Evolutionary conservation across 1,140 invertebrate genomes (phyloP).

Genomic region (Drosophila biarmipes): DNA sequence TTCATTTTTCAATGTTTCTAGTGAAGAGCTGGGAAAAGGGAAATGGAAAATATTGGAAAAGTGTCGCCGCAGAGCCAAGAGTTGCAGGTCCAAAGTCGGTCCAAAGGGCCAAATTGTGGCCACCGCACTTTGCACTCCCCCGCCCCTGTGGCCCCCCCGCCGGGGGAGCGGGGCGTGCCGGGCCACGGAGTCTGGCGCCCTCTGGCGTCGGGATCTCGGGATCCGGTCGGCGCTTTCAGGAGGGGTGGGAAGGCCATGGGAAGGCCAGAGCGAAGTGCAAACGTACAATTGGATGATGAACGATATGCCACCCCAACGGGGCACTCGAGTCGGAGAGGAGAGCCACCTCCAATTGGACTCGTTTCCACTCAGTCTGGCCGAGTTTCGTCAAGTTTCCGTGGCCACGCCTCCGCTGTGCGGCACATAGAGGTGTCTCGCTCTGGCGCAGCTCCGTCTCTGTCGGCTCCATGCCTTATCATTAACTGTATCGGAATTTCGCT

Average conservation of each 20-base stretch:
- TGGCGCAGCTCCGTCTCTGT: conserved; percentile 18
- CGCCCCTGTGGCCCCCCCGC: not conserved
- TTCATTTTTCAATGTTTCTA: conserved; percentile 49
- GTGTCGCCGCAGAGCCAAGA: conserved; percentile 48
- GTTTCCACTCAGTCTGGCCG: conserved; percentile 21
- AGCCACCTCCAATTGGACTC: conserved; percentile 36
- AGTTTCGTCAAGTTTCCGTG: conserved; percentile 52
- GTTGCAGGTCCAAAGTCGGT: conserved; percentile 30
- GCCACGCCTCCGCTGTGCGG: conserved; percentile 14
- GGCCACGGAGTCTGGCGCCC: conserved; percentile 40
- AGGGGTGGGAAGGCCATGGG: conserved; percentile 33
- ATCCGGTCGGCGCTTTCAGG: not conserved
- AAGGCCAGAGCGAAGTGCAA: conserved; percentile 68
- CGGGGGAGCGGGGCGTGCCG: conserved; percentile 17
- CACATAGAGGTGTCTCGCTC: conserved; percentile 3
- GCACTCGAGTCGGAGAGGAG: conserved; percentile 14
- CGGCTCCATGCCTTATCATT: conserved; percentile 66
- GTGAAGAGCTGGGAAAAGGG: not conserved
- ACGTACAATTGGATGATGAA: conserved; percentile 84
- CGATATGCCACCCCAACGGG: conserved; percentile 20
- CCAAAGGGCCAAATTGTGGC: conserved; percentile 78
- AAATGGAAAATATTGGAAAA: conserved; percentile 56
- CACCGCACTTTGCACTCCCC: conserved; percentile 71
- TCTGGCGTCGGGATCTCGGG: conserved; percentile 17
- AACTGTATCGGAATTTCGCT: conserved; percentile 77